A percentile compares a stretch with the other conserved stretches of the same genome.
Conservation (phyloP, 1,140 invertebrate species). For the Drepana arcuata region DNA sequence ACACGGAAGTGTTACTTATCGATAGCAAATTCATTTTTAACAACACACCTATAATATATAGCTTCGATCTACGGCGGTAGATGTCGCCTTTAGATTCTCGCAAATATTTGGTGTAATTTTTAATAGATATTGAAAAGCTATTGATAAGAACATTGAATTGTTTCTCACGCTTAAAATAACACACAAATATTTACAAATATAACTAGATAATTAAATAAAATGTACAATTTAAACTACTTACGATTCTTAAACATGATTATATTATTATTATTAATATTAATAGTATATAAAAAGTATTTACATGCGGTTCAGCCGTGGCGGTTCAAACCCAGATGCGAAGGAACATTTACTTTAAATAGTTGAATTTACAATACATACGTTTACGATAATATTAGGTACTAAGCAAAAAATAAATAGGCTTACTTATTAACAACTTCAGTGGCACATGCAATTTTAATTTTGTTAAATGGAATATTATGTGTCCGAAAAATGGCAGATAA, state of each 20-base stretch:
- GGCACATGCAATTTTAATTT: too few relatives aligned
- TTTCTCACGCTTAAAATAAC: constrained; percentile 22
- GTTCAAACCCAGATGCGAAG: constrained; percentile 20
- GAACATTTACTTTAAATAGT: constrained; percentile 22
- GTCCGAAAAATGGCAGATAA: too few relatives aligned
- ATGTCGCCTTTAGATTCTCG: too few relatives aligned
- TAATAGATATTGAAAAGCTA: too few relatives aligned
- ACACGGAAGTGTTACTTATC: not conserved
- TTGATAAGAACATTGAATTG: not conserved
- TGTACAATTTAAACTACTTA: constrained; percentile 26
- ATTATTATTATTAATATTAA: constrained; percentile 15
- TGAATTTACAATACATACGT: constrained; percentile 14
- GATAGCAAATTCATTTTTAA: not conserved
- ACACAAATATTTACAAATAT: constrained; percentile 45
- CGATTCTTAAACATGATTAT: too few relatives aligned
- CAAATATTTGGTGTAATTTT: too few relatives aligned
- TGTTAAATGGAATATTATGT: too few relatives aligned
- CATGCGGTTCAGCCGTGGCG: constrained; percentile 20
- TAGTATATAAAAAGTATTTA: constrained; percentile 17
- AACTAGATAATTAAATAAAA: constrained; percentile 15
- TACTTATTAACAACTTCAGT: constrained; percentile 29
- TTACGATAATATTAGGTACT: constrained; percentile 20
- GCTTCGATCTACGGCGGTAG: too few relatives aligned
- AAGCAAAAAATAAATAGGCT: constrained; percentile 24
- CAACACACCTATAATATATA: too few relatives aligned